Evolutionary conservation across 2,797 vertebrate species (phyloP).

Genomic region (Chaenodraco wilsoni): DNA sequence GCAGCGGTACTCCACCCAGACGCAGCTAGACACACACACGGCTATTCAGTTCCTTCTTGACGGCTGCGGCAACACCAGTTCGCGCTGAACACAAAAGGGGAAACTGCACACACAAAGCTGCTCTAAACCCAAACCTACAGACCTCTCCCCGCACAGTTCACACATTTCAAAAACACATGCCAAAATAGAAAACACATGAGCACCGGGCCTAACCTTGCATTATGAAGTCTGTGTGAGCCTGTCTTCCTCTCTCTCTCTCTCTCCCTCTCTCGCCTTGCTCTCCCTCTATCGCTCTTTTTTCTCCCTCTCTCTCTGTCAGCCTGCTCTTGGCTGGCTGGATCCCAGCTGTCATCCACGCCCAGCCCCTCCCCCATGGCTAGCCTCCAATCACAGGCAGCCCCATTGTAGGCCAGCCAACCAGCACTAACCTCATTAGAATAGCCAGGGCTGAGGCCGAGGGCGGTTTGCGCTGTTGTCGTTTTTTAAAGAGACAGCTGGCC

Average conservation of each 20-base stretch:
- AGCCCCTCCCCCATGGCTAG: conserved; percentile 75
- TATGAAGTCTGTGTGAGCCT: conserved; percentile 84
- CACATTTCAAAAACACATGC: conserved; percentile 62
- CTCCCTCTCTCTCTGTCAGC: conserved; percentile 78
- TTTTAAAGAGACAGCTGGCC: conserved; percentile 88
- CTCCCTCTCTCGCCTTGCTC: conserved; percentile 64
- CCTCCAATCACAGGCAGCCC: conserved; percentile 76
- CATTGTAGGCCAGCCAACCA: conserved; percentile 81
- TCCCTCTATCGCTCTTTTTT: conserved; percentile 76
- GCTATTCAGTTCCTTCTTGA: conserved; percentile 78
- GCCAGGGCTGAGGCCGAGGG: conserved; percentile 67
- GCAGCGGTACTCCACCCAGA: conserved; percentile 86
- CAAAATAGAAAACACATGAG: conserved; percentile 77
- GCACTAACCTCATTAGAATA: conserved; percentile 85
- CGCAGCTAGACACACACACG: conserved; percentile 73
- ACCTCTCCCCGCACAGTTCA: conserved; percentile 61
- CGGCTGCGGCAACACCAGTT: conserved; percentile 68
- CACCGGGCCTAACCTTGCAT: conserved; percentile 86
- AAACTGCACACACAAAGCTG: conserved; percentile 57
- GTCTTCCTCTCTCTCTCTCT: conserved; percentile 80
- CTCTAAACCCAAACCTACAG: conserved; percentile 74
- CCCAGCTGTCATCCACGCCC: conserved; percentile 87
- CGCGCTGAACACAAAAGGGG: conserved; percentile 65
- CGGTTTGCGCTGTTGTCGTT: conserved; percentile 81
- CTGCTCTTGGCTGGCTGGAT: conserved; percentile 84